phyloP scores from a whole-genome alignment of 2,797 vertebrate species.

The Liparis tanakae region DNA sequence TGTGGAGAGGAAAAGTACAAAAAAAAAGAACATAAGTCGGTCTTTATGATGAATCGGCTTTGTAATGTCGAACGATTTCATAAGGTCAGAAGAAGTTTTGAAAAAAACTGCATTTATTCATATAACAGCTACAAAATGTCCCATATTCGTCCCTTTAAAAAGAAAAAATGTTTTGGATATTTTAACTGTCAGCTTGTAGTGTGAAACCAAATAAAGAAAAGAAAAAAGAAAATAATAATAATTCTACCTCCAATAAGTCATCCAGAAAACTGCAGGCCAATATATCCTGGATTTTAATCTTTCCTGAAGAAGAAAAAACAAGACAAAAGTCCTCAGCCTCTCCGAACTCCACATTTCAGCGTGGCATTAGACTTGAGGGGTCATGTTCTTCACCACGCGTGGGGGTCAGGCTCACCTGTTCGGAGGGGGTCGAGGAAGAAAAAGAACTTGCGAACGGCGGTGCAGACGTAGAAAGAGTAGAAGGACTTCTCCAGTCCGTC shows the following conservation, averaged over 20 bases:
- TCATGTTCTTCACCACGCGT: neutral
- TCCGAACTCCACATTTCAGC: neutral
- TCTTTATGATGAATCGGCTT: neutral
- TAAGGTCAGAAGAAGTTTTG: neutral
- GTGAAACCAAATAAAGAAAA: neutral
- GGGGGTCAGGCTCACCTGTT: slow-evolving; percentile 84
- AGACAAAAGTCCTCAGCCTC: neutral
- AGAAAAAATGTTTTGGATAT: neutral
- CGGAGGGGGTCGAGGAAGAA: slow-evolving; percentile 98
- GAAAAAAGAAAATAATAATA: neutral
- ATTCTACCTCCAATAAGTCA: slow-evolving; percentile 92
- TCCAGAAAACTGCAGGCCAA: slow-evolving; percentile 98
- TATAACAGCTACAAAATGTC: neutral
- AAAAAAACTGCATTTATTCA: neutral
- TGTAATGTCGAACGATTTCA: neutral
- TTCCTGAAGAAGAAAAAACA: slow-evolving; percentile 82
- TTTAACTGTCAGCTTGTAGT: neutral
- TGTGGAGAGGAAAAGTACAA: neutral
- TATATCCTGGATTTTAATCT: slow-evolving; percentile 99
- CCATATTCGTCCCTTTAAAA: neutral
- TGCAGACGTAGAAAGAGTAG: slow-evolving; percentile 98
- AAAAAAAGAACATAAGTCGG: neutral
- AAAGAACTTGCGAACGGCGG: slow-evolving; percentile 97
- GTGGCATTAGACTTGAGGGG: neutral
- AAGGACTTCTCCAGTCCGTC: slow-evolving; percentile 99